These are phyloP conservation scores for Chelonia mydas DNA, from an alignment of 2,797 vertebrate species.

Conservation along the genomic window DNA sequence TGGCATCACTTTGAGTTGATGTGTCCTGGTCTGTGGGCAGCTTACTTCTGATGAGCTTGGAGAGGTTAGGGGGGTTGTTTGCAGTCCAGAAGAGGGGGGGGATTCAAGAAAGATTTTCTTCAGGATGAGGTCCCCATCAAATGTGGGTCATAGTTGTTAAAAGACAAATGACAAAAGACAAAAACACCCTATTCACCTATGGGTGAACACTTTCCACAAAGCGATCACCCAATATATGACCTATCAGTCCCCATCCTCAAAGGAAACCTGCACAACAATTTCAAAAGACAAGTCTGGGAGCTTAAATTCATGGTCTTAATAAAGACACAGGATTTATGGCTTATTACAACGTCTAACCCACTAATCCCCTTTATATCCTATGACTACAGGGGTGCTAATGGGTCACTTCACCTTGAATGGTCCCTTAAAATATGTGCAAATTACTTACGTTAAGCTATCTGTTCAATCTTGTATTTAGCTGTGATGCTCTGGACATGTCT, in stretches of 20 bases:
- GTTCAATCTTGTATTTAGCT: no score
- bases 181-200: neutral
- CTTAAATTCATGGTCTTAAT: neutral
- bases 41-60: neutral
- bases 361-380: neutral
- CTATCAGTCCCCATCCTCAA: neutral
- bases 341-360: neutral
- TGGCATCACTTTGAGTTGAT: neutral
- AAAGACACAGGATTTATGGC: neutral
- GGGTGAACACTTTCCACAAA: neutral
- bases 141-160: neutral
- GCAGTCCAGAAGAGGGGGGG: neutral
- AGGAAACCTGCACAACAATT: neutral
- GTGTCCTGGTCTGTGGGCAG: neutral
- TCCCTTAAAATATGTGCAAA: no score
- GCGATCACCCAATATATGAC: neutral
- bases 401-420: neutral
- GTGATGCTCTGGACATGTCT: no score
- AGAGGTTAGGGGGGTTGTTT: neutral
- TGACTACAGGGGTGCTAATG: neutral
- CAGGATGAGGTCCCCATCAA: neutral
- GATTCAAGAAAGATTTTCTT: neutral
- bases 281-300: neutral
- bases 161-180: neutral
- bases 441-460: no score